phyloP scores from a whole-genome alignment of 2,797 vertebrate species.

The Valencia hispanica region DNA sequence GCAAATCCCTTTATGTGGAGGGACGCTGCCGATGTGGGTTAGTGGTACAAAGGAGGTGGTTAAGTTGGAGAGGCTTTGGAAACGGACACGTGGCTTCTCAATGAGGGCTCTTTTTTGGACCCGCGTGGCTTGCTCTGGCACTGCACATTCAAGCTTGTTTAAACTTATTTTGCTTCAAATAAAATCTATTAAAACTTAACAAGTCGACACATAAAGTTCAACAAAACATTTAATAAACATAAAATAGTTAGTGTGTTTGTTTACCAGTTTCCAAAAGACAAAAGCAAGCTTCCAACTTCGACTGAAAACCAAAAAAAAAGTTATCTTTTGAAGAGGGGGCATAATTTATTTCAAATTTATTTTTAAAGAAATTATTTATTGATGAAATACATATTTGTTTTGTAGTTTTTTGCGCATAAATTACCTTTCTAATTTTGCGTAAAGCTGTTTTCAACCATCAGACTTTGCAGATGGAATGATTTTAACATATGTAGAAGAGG shows the following conservation, averaged over 20 bases:
- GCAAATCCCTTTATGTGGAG: conserved; percentile 99
- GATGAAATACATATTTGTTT: neutral
- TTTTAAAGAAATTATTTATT: neutral
- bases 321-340: neutral
- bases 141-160: conserved; percentile 86
- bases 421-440: conserved; percentile 2
- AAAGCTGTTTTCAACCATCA: neutral
- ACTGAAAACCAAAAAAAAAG: neutral
- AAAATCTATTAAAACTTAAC: conserved; percentile 41
- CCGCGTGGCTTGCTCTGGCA: conserved; percentile 96
- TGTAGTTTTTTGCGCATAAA: neutral
- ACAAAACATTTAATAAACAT: conserved; percentile 41
- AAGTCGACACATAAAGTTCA: conserved; percentile 37
- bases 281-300: conserved; percentile 16
- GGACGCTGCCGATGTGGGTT: conserved; percentile 99
- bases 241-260: conserved; percentile 43
- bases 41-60: conserved; percentile 99
- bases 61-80: conserved; percentile 99
- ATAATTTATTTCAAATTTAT: neutral
- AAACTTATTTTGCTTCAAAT: conserved; percentile 66
- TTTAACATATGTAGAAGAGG: neutral
- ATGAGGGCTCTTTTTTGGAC: conserved; percentile 90
- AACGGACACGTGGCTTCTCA: conserved; percentile 99
- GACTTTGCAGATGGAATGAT: neutral
- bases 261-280: conserved; percentile 31